Evolutionary conservation across 2,888 invertebrate genomes (phyloP).

Genomic region (Polydrusus pterygomalis): DNA sequence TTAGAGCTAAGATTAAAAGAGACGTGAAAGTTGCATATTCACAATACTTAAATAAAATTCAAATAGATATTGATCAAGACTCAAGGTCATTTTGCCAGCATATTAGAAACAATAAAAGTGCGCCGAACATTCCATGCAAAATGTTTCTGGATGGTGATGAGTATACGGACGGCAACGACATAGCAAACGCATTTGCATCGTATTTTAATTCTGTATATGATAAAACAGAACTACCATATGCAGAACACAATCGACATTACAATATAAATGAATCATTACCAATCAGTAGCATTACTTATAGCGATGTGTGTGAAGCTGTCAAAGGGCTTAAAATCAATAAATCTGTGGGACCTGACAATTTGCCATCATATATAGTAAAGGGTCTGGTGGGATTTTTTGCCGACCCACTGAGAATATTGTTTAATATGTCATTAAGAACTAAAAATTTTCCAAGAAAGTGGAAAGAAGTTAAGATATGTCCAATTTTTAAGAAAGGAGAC

Average conservation of each 20-base stretch:
- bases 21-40: background rate
- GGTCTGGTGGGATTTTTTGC: too few species aligned
- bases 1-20: background rate
- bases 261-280: background rate
- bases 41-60: background rate
- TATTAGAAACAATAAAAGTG: background rate
- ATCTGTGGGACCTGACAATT: background rate
- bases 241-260: background rate
- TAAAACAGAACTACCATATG: background rate
- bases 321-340: constrained; percentile 13
- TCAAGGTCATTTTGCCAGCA: background rate
- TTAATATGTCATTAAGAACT: too few species aligned
- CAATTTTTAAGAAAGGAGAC: too few species aligned
- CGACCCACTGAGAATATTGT: too few species aligned
- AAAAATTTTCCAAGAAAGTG: too few species aligned
- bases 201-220: background rate
- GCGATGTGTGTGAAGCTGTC: background rate
- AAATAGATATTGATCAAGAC: background rate
- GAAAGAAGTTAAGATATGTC: too few species aligned
- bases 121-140: background rate
- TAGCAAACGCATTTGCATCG: background rate
- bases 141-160: background rate
- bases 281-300: background rate
- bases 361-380: background rate
- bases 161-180: background rate